Conservation (phyloP, 1,140 invertebrate species). For the Caligus rogercresseyi region DNA sequence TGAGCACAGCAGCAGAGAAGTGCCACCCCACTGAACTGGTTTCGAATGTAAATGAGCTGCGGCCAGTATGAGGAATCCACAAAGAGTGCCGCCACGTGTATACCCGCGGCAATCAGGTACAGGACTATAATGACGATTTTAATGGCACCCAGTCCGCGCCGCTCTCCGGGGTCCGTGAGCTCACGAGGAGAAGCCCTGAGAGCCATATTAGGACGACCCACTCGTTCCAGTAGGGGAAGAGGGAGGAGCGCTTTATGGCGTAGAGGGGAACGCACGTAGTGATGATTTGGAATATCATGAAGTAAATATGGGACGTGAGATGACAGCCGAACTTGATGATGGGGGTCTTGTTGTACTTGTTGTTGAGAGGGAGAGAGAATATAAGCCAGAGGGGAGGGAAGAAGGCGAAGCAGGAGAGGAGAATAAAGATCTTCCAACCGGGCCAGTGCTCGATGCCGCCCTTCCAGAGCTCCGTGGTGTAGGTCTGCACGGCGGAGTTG, state of each 20-base stretch:
- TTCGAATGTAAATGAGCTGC: slow-evolving; percentile 70
- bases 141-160: slow-evolving; percentile 69
- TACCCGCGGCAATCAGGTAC: slow-evolving; percentile 6
- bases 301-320: slow-evolving; percentile 88
- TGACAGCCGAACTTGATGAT: slow-evolving; percentile 99
- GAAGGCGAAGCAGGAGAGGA: slow-evolving; percentile 76
- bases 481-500: slow-evolving; percentile 31
- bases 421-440: slow-evolving; percentile 75
- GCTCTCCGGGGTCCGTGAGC: slow-evolving; percentile 86
- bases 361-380: slow-evolving; percentile 83
- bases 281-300: slow-evolving; percentile 41
- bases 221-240: slow-evolving; percentile 66
- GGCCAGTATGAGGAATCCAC: slow-evolving; percentile 43
- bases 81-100: slow-evolving; percentile 38
- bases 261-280: slow-evolving; percentile 13
- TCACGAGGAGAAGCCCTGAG: slow-evolving; percentile 88
- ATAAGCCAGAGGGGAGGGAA: slow-evolving; percentile 89
- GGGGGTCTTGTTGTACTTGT: slow-evolving; percentile 75
- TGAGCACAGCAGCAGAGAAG: slow-evolving; percentile 89
- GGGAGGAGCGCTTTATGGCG: slow-evolving; percentile 25
- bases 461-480: slow-evolving; percentile 78
- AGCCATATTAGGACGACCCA: slow-evolving; percentile 89
- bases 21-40: slow-evolving; percentile 86
- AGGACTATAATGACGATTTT: slow-evolving; percentile 60
- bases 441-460: slow-evolving; percentile 78